Evolutionary conservation across 2,888 invertebrate species (phyloP), one percentile per base, ranked within the genome.

Genomic region (Ferrisia virgata): DNA sequence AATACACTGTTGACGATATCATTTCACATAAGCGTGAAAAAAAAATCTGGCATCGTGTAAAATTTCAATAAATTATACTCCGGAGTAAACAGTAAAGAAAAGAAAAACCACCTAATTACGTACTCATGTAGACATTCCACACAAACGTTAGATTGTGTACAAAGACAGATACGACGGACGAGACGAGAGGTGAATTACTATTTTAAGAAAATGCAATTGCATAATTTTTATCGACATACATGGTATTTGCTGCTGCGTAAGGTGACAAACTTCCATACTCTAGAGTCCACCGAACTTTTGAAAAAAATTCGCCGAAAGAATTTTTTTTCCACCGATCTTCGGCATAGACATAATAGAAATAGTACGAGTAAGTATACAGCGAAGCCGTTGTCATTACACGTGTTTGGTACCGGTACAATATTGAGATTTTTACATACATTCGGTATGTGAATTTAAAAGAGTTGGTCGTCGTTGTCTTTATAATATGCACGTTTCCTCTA

Each of bases 361-460:
- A 64, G 64, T 64, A 64, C 39, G 39, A 39, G 39, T 39, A 39
- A 39, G 5, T 39, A 5, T 39, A 11, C 39, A n/a, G n/a, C n/a
- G n/a, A n/a, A n/a, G 8, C 22, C 11, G 53, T 22, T 53, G 53
- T 28, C 64, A 64, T 64, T 64, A 64, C 64, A 64, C 64, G 64
- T 64, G 64, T 28, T 64, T 15, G 64, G 64, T 64, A 64, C 64
- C 64, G 64, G 64, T 64, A 64, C 64, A 64, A 64, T 64, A 64
- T 64, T 28, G 64, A 64, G 28, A 15, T 64, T 64, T 64, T 64
- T n/a, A n/a, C n/a, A n/a, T n/a, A 28, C 28, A 64, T 15, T 28
- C 64, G 64, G 64, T 64, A 64, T 64, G 64, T 64, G 64, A 64
- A 64, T 64, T 64, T 64, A 64, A n/a, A n/a, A 64, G 64, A 13